Base-by-base conservation (phyloP, 2,797 vertebrate species). In the Adrianichthys oophorus region DNA sequence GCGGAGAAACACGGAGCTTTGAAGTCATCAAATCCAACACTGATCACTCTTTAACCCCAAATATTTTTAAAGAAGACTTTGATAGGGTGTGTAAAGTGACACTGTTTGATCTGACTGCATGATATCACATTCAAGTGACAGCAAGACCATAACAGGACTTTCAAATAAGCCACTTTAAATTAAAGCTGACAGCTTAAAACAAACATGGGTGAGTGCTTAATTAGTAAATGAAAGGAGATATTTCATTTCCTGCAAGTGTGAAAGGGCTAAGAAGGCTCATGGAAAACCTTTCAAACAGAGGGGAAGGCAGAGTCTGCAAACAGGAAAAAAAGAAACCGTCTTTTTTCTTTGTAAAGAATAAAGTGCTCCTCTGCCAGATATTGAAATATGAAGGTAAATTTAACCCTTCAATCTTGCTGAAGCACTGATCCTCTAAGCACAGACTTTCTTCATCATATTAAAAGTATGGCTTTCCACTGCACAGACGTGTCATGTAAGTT, bases 41-140 rank as follows among this genome's bases (percentile, higher is more conserved):
- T 84, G 87, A 90, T 91, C 90, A 90, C 86, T 89, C 87, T 91
- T 89, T 91, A 90, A 91, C 88, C 90, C 87, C 79, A 89, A 87
- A 90, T 89, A 89, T 88, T 90, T 88, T 79, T 83, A 82, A 84
- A 83, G 85, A 85, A 77, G 82, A 85, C 87, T 89, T 90, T 91
- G 87, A 90, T 89, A 87, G 79, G 79, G 87, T 79, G 89, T 83
- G 89, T 76, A 89, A 90, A 86, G 87, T 80, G 83, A 77, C 78
- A 77, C 79, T 77, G 84, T 85, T 88, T 90, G 87, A 92, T 91
- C 87, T 86, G 60, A 53, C 76, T 67, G 80, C 79, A 77, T 70
- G 87, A 90, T 85, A 87, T 85, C 68, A 59, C 85, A 82, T 87
- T 82, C 83, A 78, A 84, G 80, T 89, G 86, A 87, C 87, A 87